Conservation (phyloP, 1,140 invertebrate genomes). For the Chironomus striatipennis region DNA sequence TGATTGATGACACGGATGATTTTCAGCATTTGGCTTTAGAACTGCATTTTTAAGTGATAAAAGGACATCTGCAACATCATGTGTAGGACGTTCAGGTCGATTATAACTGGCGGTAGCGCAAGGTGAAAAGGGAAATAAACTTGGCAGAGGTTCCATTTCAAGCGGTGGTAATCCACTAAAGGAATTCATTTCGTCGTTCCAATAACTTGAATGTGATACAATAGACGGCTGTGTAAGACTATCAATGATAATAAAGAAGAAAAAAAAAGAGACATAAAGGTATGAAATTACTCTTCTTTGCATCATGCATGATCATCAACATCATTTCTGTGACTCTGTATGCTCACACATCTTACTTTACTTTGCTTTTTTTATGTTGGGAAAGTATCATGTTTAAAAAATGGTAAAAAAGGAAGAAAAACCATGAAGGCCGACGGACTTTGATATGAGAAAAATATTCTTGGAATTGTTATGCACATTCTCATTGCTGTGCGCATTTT, state of each 20-base stretch:
- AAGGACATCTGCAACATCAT: slow-evolving; percentile 69
- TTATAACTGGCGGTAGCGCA: slow-evolving; percentile 45
- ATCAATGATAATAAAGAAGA: slow-evolving; percentile 23
- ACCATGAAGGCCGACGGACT: slow-evolving; percentile 20
- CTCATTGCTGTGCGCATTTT: slow-evolving; percentile 2
- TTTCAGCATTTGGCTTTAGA: slow-evolving; percentile 60
- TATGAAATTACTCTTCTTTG: background rate
- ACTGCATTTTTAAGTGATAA: slow-evolving; percentile 80
- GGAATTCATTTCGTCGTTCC: slow-evolving; percentile 71
- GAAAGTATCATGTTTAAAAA: background rate
- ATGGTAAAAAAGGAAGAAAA: slow-evolving; percentile 12
- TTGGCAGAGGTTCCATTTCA: slow-evolving; percentile 65
- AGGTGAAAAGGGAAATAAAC: slow-evolving; percentile 63
- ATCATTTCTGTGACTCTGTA: background rate
- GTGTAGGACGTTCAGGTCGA: slow-evolving; percentile 24
- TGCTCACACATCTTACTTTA: background rate
- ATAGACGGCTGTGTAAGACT: slow-evolving; percentile 33
- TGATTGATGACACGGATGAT: slow-evolving; percentile 25
- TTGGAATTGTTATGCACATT: background rate
- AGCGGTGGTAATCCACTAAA: slow-evolving; percentile 63
- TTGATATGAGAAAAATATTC: slow-evolving; percentile 20
- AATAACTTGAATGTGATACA: slow-evolving; percentile 43
- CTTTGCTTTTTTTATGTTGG: background rate
- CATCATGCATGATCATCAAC: background rate
- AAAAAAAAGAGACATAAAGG: background rate